Evolutionary conservation across 2,888 invertebrate genomes (phyloP).

Genomic region (Thecophora atra): DNA sequence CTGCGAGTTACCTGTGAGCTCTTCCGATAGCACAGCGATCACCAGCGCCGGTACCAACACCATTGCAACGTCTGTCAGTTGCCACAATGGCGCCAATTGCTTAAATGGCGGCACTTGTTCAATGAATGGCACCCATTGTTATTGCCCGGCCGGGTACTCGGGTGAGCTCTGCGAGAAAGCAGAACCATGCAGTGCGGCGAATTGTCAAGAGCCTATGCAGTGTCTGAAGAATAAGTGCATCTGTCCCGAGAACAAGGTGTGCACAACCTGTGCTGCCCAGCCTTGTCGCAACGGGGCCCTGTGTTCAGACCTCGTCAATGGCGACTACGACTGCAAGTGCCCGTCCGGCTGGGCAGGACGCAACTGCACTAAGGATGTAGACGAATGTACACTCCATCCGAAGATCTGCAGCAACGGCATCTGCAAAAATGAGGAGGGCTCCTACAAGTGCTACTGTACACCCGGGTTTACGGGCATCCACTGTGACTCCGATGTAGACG

Average conservation of each 20-base stretch:
- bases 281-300: slow-evolving; percentile 75
- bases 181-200: slow-evolving; percentile 58
- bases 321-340: slow-evolving; percentile 71
- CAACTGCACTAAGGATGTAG: slow-evolving; percentile 74
- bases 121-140: slow-evolving; percentile 62
- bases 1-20: slow-evolving; percentile 58
- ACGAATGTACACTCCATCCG: slow-evolving; percentile 71
- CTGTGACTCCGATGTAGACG: slow-evolving; percentile 87
- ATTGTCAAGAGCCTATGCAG: slow-evolving; percentile 64
- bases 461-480: slow-evolving; percentile 88
- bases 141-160: slow-evolving; percentile 61
- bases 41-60: slow-evolving; percentile 12
- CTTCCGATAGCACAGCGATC: slow-evolving; percentile 39
- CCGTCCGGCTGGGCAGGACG: slow-evolving; percentile 70
- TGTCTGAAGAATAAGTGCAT: slow-evolving; percentile 63
- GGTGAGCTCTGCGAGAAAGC: slow-evolving; percentile 63
- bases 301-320: slow-evolving; percentile 70
- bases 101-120: slow-evolving; percentile 65
- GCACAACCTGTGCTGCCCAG: slow-evolving; percentile 69
- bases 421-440: slow-evolving; percentile 80
- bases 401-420: slow-evolving; percentile 83
- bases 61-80: slow-evolving; percentile 50
- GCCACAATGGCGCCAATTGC: slow-evolving; percentile 61
- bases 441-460: slow-evolving; percentile 85
- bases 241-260: slow-evolving; percentile 63